Evolutionary conservation across 2,888 invertebrate genomes (phyloP).

Genomic region (Amphimallon solstitiale): DNA sequence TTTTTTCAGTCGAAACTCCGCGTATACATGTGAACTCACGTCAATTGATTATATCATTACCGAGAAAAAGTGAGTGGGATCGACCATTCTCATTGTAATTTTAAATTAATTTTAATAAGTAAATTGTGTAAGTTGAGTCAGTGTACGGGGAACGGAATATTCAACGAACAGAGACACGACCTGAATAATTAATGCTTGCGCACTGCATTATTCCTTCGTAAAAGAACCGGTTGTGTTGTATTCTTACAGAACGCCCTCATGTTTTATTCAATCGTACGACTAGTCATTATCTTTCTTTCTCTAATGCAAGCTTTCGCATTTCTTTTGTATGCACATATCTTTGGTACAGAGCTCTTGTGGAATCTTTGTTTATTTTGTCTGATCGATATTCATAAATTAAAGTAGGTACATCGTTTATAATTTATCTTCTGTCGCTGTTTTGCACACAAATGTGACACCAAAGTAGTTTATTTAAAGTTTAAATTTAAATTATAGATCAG

Average conservation of each 20-base stretch:
- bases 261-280: slow-evolving; percentile 47
- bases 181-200: slow-evolving; percentile 35
- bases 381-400: not conserved
- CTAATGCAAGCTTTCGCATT: slow-evolving; percentile 27
- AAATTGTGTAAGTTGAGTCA: slow-evolving; percentile 42
- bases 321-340: slow-evolving; percentile 18
- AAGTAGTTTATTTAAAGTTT: too few species aligned
- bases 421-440: too few species aligned
- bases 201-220: slow-evolving; percentile 25
- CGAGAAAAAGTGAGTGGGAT: slow-evolving; percentile 38
- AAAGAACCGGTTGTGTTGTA: slow-evolving; percentile 47
- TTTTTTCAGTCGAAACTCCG: slow-evolving; percentile 1
- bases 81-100: slow-evolving; percentile 40
- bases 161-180: slow-evolving; percentile 43
- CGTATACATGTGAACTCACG: slow-evolving; percentile 9
- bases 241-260: slow-evolving; percentile 46
- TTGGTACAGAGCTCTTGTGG: too few species aligned
- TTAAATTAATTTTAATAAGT: slow-evolving; percentile 45
- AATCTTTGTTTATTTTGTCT: slow-evolving; percentile 6
- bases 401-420: too few species aligned
- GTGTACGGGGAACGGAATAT: slow-evolving; percentile 42
- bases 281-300: slow-evolving; percentile 36
- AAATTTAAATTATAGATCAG: too few species aligned
- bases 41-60: slow-evolving; percentile 42
- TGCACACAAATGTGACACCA: too few species aligned